A percentile compares a stretch with the other conserved stretches of the same genome.
phyloP scores from a whole-genome alignment of 1,140 invertebrate species.

The Agrypnia vestita region DNA sequence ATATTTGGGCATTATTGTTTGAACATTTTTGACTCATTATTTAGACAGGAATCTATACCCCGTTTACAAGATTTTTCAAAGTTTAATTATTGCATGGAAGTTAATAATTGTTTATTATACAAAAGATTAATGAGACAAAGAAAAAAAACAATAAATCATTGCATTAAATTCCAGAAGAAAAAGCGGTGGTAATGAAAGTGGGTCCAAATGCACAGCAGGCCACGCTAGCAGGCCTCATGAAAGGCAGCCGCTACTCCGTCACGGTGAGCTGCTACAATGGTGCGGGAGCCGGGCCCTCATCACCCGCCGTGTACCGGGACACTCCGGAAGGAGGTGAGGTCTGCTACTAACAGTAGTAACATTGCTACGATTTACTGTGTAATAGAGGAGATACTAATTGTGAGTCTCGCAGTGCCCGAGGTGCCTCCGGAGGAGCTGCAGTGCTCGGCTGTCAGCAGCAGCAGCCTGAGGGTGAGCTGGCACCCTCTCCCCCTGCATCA shows the following conservation, averaged over 20 bases:
- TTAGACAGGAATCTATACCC: no score
- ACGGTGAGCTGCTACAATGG: constrained; percentile 90
- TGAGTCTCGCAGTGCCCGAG: constrained; percentile 76
- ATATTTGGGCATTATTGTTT: no score
- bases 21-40: no score
- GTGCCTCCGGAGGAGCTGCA: constrained; percentile 79
- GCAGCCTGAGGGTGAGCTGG: constrained; percentile 86
- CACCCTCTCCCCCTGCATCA: constrained; percentile 79
- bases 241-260: constrained; percentile 87
- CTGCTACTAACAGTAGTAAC: no score
- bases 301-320: constrained; percentile 82
- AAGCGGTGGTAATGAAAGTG: constrained; percentile 73
- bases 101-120: no score
- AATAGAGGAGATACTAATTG: constrained; percentile 38
- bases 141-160: not conserved
- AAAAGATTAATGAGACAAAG: no score
- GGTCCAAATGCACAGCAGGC: constrained; percentile 65
- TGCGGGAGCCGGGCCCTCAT: constrained; percentile 89
- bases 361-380: no score
- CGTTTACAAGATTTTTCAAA: no score
- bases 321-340: constrained; percentile 87
- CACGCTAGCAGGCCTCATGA: constrained; percentile 78
- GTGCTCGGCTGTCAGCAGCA: constrained; percentile 80
- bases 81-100: no score
- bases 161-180: constrained; percentile 60